Evolutionary conservation across 1,140 invertebrate species (phyloP).

Genomic region (Meloidogyne exigua): DNA sequence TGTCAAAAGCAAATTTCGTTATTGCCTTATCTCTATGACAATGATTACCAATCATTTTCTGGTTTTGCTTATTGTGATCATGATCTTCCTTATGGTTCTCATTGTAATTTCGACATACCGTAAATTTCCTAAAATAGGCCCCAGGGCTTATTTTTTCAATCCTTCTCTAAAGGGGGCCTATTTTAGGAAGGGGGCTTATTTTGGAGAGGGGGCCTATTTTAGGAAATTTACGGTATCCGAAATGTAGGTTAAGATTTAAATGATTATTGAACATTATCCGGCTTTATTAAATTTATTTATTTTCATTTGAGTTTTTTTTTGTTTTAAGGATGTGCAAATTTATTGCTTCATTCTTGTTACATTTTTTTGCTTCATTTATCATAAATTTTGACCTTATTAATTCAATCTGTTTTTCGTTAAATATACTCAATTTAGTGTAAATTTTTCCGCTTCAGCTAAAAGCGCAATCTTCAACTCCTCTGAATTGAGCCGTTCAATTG

Average conservation of each 20-base stretch:
- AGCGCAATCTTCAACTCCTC: conserved; percentile 31
- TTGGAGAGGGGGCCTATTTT: too few species aligned
- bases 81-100: neutral
- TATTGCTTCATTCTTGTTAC: too few species aligned
- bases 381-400: too few species aligned
- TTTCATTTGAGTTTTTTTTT: neutral
- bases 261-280: neutral
- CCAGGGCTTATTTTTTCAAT: too few species aligned
- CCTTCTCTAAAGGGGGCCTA: too few species aligned
- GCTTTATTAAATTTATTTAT: neutral
- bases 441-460: conserved; percentile 31
- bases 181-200: too few species aligned
- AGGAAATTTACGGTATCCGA: too few species aligned
- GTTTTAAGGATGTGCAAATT: neutral
- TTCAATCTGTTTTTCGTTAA: too few species aligned
- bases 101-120: neutral
- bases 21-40: neutral
- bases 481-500: conserved; percentile 38
- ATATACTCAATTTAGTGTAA: conserved; percentile 7
- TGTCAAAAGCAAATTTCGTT: too few species aligned
- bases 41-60: neutral
- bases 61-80: neutral
- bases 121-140: too few species aligned
- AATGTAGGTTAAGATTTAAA: too few species aligned
- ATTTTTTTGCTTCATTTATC: too few species aligned